phyloP scores from a whole-genome alignment of 2,113 vertebrate species.

The Brienomyrus longianalis region DNA sequence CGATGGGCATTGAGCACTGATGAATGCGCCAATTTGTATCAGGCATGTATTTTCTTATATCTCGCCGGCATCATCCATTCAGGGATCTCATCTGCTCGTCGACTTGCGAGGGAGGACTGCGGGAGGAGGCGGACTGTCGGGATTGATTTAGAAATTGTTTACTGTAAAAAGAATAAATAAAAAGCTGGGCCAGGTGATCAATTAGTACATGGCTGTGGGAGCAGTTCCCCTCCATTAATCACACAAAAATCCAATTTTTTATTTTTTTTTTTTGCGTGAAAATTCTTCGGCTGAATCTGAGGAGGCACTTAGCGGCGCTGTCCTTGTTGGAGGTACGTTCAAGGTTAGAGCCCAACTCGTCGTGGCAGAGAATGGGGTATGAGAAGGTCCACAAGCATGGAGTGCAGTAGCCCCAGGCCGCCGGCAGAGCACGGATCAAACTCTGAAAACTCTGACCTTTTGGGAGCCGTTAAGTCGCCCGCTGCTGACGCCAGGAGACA shows the following conservation, averaged over 20 bases:
- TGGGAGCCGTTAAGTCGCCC: slow-evolving; percentile 65
- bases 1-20: slow-evolving; percentile 42
- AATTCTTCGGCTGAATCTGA: slow-evolving; percentile 35
- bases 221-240: slow-evolving; percentile 49
- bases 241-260: slow-evolving; percentile 50
- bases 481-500: slow-evolving; percentile 73
- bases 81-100: slow-evolving; percentile 10
- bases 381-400: slow-evolving; percentile 49
- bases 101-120: background rate
- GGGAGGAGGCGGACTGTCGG: background rate
- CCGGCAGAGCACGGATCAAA: slow-evolving; percentile 39
- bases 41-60: slow-evolving; percentile 37
- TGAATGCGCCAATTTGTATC: slow-evolving; percentile 45
- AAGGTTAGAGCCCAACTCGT: slow-evolving; percentile 57
- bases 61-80: slow-evolving; percentile 27
- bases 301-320: slow-evolving; percentile 54
- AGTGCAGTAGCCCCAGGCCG: slow-evolving; percentile 49
- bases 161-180: slow-evolving; percentile 19
- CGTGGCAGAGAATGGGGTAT: slow-evolving; percentile 48
- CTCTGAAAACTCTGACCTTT: slow-evolving; percentile 61
- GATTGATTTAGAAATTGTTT: slow-evolving; percentile 21
- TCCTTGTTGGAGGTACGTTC: slow-evolving; percentile 52
- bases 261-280: slow-evolving; percentile 45
- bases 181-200: slow-evolving; percentile 36
- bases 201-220: slow-evolving; percentile 26